Evolutionary conservation across 37 sponge, comb jelly and placozoan genomes (phyloP), one percentile per base, ranked within the genome.

Genomic region (Corticium candelabrum): DNA sequence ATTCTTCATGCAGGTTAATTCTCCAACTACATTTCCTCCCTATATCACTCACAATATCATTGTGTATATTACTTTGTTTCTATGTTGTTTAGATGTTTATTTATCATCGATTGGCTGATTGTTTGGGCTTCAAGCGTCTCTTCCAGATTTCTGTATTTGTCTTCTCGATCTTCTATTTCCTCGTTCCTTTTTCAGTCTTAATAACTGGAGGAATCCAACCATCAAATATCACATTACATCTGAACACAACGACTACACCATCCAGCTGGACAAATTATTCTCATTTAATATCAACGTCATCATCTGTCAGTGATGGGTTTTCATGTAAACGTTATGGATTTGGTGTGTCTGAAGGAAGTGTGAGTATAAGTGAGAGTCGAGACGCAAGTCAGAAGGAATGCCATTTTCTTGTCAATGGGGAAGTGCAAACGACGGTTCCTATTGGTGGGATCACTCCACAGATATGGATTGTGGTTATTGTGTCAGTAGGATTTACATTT

Each of bases 181-280:
- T 90, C 29, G 75, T 87, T 1, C 91, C 91, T 0, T 76, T 87
- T 35, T 76, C 88, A 68, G 87, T 86, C 35, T 38, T n/a, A 1
- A 90, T 90, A 39, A 87, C 88, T 38, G 91, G 91, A 36, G 88
- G 88, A 3, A 76, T 90, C 36, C 62, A 21, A 50, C 21, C 11
- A 11, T 21, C 62, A 50, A 50, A 50, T 21, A 21, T 21, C 62
- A 50, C 62, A 27, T 21, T 50, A 21, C 11, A 21, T 50, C 11
- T n/a, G n/a, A n/a, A n/a, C n/a, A n/a, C n/a, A n/a, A n/a, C n/a
- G n/a, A n/a, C n/a, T n/a, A n/a, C n/a, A n/a, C n/a, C 62, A 21
- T 21, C 62, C 62, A 50, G 21, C 62, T 50, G 11, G 15, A 50
- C 62, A 50, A 50, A 50, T n/a, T n/a, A n/a, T n/a, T n/a, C n/a